These are phyloP conservation scores for Carabus problematicus DNA, from an alignment of 2,888 invertebrate species.

Conservation along the genomic window DNA sequence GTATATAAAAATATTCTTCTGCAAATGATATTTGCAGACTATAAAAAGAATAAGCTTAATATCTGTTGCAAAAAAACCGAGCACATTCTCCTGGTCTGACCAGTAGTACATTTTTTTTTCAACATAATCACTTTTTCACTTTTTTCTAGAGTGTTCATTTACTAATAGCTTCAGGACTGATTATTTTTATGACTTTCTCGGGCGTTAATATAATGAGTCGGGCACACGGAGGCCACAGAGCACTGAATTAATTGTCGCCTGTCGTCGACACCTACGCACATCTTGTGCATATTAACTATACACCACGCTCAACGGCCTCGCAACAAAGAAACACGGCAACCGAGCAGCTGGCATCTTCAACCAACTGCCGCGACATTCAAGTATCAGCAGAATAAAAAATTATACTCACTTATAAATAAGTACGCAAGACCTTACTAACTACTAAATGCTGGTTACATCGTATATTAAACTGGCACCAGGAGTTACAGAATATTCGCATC, in stretches of 20 bases:
- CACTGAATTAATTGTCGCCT: conserved; percentile 31
- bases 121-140: not conserved
- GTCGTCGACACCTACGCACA: conserved; percentile 25
- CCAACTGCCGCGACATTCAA: conserved; percentile 5
- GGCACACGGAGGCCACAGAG: conserved; percentile 4
- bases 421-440: too few species aligned
- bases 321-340: not conserved
- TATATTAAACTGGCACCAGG: too few species aligned
- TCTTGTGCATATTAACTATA: conserved; percentile 1
- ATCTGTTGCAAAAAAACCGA: not conserved
- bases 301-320: too few species aligned
- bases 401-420: not conserved
- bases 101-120: too few species aligned
- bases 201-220: not conserved
- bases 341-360: conserved; percentile 3
- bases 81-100: not conserved
- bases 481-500: too few species aligned
- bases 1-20: too few species aligned
- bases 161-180: not conserved
- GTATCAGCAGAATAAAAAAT: conserved; percentile 3
- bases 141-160: not conserved
- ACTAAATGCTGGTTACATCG: too few species aligned
- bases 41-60: too few species aligned
- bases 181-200: too few species aligned
- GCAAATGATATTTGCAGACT: too few species aligned